Evolutionary conservation across 2,888 invertebrate species (phyloP).

Genomic region (Pterostichus madidus): DNA sequence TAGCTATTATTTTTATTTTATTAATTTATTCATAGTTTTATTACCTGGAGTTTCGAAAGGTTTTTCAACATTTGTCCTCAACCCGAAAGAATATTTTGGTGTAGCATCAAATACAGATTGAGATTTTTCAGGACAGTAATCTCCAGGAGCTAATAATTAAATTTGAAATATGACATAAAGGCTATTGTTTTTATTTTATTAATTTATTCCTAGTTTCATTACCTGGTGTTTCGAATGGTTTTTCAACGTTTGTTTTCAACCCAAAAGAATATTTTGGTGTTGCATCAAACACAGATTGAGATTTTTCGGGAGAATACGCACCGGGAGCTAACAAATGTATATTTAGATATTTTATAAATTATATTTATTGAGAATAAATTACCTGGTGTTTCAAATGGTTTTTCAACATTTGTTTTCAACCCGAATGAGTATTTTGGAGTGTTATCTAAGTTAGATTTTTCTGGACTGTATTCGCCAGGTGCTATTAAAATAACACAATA

Average conservation of each 20-base stretch:
- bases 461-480: conserved; percentile 93
- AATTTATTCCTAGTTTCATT: conserved; percentile 44
- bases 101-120: conserved; percentile 81
- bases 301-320: conserved; percentile 90
- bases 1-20: background rate
- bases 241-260: conserved; percentile 83
- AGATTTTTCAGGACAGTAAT: conserved; percentile 90
- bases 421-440: conserved; percentile 87
- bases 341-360: conserved; percentile 23
- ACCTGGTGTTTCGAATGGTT: conserved; percentile 84
- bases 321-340: conserved; percentile 83
- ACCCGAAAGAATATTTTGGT: conserved; percentile 85
- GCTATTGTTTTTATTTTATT: conserved; percentile 69
- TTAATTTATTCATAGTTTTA: too few species aligned
- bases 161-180: background rate
- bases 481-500: conserved; percentile 69
- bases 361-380: conserved; percentile 12
- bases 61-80: conserved; percentile 83
- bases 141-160: conserved; percentile 83
- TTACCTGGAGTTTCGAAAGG: conserved; percentile 84
- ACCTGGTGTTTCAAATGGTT: conserved; percentile 80
- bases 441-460: conserved; percentile 83
- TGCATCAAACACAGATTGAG: conserved; percentile 82
- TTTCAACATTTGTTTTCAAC: conserved; percentile 82
- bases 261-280: conserved; percentile 87